A percentile compares a stretch with the other conserved stretches of the same genome.
These are phyloP conservation scores for Cepaea nemoralis DNA, from an alignment of 1,140 invertebrate genomes.

Conservation along the genomic window DNA sequence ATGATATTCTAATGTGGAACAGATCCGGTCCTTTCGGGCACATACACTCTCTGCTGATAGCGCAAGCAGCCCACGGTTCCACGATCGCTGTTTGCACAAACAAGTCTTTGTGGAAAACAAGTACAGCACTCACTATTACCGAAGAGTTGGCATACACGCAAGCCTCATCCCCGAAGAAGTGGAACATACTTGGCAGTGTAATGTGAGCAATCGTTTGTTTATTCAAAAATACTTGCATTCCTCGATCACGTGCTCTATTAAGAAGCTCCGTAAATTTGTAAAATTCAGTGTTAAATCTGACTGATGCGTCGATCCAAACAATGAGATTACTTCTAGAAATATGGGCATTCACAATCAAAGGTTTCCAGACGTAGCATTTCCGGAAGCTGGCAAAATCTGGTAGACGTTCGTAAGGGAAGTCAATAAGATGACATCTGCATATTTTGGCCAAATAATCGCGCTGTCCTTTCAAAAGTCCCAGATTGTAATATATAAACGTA, in stretches of 20 bases:
- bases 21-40: neutral
- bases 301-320: constrained; percentile 13
- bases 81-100: constrained; percentile 30
- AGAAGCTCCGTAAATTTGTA: neutral
- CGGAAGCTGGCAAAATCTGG: neutral
- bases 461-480: constrained; percentile 9
- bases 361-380: constrained; percentile 33
- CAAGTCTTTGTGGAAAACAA: neutral
- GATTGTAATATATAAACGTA: constrained; percentile 17
- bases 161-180: constrained; percentile 35
- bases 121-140: neutral
- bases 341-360: constrained; percentile 13
- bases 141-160: constrained; percentile 6
- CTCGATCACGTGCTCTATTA: neutral
- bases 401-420: constrained; percentile 26
- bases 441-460: neutral
- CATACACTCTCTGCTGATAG: constrained; percentile 3
- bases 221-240: neutral
- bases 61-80: constrained; percentile 34
- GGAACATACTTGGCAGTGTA: constrained; percentile 16
- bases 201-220: neutral
- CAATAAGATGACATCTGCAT: constrained; percentile 11
- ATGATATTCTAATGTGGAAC: neutral
- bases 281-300: neutral
- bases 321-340: neutral